Percentiles rank a stretch among this genome's conserved stretches.
phyloP scores from a whole-genome alignment of 1,140 invertebrate species.

The Trinorchestia longiramus region DNA sequence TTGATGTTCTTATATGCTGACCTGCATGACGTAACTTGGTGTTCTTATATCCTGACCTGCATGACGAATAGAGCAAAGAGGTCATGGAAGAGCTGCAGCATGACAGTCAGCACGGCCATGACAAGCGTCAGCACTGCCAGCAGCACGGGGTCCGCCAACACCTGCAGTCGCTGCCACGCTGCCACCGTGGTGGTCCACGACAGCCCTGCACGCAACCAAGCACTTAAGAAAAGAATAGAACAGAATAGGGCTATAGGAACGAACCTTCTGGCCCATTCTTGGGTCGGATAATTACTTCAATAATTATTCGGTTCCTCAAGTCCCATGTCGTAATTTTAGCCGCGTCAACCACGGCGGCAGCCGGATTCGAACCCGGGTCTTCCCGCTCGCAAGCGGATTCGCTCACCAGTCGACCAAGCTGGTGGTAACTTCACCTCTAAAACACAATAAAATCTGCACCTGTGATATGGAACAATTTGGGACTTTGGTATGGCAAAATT shows the following conservation, averaged over 20 bases:
- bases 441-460: too few relatives aligned
- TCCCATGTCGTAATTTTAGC: neutral
- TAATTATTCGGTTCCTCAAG: neutral
- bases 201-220: neutral
- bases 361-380: too few relatives aligned
- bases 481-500: too few relatives aligned
- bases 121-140: neutral
- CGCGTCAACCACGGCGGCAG: too few relatives aligned
- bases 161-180: slow-evolving; percentile 27
- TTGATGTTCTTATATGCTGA: neutral
- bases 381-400: too few relatives aligned
- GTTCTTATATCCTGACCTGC: neutral
- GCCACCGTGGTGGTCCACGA: neutral
- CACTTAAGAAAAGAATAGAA: neutral
- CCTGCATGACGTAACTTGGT: too few relatives aligned
- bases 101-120: slow-evolving; percentile 29
- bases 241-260: neutral
- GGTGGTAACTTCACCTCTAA: too few relatives aligned
- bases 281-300: neutral
- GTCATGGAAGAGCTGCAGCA: slow-evolving; percentile 43
- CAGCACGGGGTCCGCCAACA: slow-evolving; percentile 5
- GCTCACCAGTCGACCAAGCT: too few relatives aligned
- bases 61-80: neutral
- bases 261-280: too few relatives aligned
- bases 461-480: too few relatives aligned